These are phyloP conservation scores for Stegostoma tigrinum DNA, from an alignment of 2,113 vertebrate species.

Conservation along the genomic window DNA sequence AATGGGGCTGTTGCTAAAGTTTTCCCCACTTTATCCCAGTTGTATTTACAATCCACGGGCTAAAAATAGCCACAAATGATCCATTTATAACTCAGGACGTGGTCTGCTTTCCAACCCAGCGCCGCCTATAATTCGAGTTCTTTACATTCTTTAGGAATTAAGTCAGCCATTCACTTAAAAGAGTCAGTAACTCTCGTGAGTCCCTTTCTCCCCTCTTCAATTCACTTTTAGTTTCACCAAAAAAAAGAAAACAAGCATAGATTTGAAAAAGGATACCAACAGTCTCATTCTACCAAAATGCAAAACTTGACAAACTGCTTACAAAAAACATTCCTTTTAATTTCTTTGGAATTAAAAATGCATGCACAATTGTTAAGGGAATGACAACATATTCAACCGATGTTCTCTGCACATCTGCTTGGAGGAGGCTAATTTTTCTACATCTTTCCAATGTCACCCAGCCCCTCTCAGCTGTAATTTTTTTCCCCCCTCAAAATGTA, in stretches of 20 bases:
- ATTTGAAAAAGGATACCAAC: neutral
- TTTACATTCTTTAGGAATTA: slow-evolving; percentile 49
- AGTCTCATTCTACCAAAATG: too few species aligned
- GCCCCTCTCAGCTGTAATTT: too few species aligned
- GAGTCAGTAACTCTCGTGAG: slow-evolving; percentile 43
- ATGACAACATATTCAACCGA: neutral
- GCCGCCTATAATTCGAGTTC: slow-evolving; percentile 46
- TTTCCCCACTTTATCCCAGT: slow-evolving; percentile 53
- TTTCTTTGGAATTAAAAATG: neutral
- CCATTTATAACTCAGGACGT: slow-evolving; percentile 50
- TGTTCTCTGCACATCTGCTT: neutral
- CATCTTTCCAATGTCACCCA: neutral
- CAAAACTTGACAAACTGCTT: neutral
- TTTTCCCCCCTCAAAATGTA: neutral
- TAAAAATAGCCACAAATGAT: slow-evolving; percentile 53
- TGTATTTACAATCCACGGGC: slow-evolving; percentile 50
- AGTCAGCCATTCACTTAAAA: slow-evolving; percentile 44
- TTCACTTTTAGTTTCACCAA: slow-evolving; percentile 42
- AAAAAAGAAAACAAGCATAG: neutral
- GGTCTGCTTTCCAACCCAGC: slow-evolving; percentile 45
- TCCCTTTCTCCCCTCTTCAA: slow-evolving; percentile 41
- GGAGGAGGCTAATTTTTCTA: neutral
- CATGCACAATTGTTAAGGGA: neutral
- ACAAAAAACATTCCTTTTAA: neutral
- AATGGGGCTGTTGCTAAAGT: slow-evolving; percentile 49